Evolutionary conservation across 2,113 vertebrate genomes (phyloP).

Genomic region (human): DNA sequence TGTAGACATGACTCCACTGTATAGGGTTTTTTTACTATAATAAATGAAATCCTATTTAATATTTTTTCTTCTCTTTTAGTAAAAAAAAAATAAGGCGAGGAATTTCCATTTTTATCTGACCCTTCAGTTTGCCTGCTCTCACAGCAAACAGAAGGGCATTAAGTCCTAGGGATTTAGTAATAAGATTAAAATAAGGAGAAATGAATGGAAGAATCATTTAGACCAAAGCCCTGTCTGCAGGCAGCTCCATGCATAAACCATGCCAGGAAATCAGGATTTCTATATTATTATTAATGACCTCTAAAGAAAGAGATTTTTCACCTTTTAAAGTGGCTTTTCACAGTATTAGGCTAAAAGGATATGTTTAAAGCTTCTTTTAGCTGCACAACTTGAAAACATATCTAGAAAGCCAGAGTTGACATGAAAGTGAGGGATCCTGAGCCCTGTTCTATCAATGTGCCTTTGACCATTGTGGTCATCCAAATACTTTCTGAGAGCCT

Average conservation of each 20-base stretch:
- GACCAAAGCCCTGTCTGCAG: conserved; percentile 36
- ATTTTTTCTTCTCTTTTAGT: conserved; percentile 4
- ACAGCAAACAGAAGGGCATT: conserved; percentile 30
- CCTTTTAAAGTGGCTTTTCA: conserved; percentile 32
- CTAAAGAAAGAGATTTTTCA: conserved; percentile 44
- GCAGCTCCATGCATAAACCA: not conserved
- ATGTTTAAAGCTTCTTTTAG: conserved; percentile 12
- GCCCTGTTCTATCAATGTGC: not conserved
- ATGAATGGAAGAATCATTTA: conserved; percentile 55
- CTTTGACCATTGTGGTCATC: not conserved
- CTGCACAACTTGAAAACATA: conserved; percentile 41
- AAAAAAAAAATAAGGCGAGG: conserved; percentile 24
- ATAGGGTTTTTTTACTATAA: not conserved
- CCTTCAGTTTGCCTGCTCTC: conserved; percentile 26
- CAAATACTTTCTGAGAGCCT: not conserved
- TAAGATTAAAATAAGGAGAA: conserved; percentile 62
- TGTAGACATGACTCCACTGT: not conserved
- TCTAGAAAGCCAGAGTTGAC: conserved; percentile 36
- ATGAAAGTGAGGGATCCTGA: not conserved
- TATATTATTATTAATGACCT: conserved; percentile 40
- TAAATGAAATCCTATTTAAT: conserved; percentile 38
- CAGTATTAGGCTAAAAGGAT: conserved; percentile 18
- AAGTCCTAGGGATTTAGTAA: conserved; percentile 52
- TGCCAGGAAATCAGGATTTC: not conserved
- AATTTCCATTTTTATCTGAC: conserved; percentile 54